Base-by-base conservation (phyloP, 1,140 invertebrate genomes). In the Drosophila insularis region DNA sequence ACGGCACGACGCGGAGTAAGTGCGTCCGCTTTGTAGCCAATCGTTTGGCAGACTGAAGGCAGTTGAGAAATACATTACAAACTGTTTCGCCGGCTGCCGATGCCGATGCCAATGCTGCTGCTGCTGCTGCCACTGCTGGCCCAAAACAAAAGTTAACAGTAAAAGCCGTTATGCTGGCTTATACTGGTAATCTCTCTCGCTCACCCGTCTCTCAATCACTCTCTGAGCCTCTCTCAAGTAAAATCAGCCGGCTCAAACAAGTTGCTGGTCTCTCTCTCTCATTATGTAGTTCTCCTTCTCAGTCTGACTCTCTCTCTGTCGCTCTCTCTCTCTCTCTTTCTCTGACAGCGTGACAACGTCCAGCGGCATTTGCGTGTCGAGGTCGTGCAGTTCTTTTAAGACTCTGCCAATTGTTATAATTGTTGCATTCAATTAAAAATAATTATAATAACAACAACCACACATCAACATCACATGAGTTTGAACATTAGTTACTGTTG, bases 41-140 rank as follows among this genome's bases (percentile, higher is more conserved):
- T 82, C 89, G 89, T 79, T 70, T 72, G 75, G 80, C 82, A 91
- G 90, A 91, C 90, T 91, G 80, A 91, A 78, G 71, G 58, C 84
- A 80, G 73, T 68, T 71, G 69, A 76, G 79, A 27, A 81, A 73
- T 76, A 74, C 66, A 77, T 71, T 81, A 79, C 63, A 62, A 65
- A 55, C 63, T 71, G 7, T 59, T 55, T 50, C 17, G 39, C 62
- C 81, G 70, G 77, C 59, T 37, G 35, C 11, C 3, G 23, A 27
- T 27, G 23, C 23, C 23, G 6, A 27, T 27, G 23, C 23, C n/a
- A n/a, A n/a, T 37, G 7, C 11, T 13, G 35, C 7, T 35, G 32
- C 8, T 32, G 35, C 35, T 37, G 35, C 61, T 6, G 35, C 11
- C 11, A 13, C 35, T 40, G 50, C 60, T 56, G 46, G 56, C 27